Evolutionary conservation across 1,140 invertebrate species (phyloP), one percentile per base, ranked within the genome.

Genomic region (Archivesica marissinica): DNA sequence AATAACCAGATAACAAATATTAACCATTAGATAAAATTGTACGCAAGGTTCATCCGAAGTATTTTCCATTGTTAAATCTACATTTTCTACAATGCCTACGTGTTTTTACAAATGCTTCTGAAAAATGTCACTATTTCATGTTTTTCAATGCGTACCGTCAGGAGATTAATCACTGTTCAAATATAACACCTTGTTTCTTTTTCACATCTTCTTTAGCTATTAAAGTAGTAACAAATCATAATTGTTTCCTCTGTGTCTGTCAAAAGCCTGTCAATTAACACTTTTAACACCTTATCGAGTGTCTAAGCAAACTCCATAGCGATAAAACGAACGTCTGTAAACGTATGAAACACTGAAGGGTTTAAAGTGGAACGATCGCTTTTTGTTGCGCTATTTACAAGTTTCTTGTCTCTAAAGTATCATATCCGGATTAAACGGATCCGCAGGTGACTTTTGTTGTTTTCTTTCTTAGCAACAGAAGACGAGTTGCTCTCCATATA

Each of bases 141-240:
- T 20, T 41, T 35, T n/a, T n/a, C n/a, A 68, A 35, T 38, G 35
- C 9, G 15, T 47, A 28, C 23, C 17, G 7, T 6, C 25, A 17
- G n/a, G 9, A 28, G 20, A 44, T 70, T 70, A 70, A 38, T 74
- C 70, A 47, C 39, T 74, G 38, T 74, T 38, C 70, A 74, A 74
- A 74, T 74, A 74, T 47, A 47, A 47, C 44, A 50, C 70, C 13
- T 20, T 38, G 39, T 74, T 74, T 30, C 70, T 50, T 47, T 74
- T 74, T 74, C 70, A 47, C 70, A 74, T 47, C 70, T 30, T 74
- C 41, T 41, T 74, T 47, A 17, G 70, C 70, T 44, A 74, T 74
- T 74, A 74, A 74, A 66, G 28, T n/a, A 28, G 28, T n/a, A 66
- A 66, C 61, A 66, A 66, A 74, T 74, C 70, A 47, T 41, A n/a